Evolutionary conservation across 23 tunicate genomes (phyloP).

Genomic region (Corella eumyota): DNA sequence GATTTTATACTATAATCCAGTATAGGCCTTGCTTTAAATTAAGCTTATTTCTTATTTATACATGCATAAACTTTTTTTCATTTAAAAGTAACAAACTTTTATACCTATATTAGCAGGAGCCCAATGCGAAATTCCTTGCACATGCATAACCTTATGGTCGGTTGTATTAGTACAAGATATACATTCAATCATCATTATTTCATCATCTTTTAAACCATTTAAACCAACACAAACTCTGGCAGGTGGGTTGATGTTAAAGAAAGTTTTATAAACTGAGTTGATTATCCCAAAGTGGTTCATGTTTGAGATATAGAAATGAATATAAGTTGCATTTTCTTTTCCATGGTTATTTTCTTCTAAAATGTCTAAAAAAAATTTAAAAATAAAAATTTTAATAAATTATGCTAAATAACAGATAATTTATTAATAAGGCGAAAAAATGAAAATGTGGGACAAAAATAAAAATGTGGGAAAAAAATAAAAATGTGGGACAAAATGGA

Average conservation of each 20-base stretch:
- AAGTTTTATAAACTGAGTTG: constrained; percentile 45
- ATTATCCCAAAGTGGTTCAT: constrained; percentile 46
- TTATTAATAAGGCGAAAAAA: too few species aligned
- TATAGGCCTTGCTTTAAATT: too few species aligned
- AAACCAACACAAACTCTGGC: constrained; percentile 61
- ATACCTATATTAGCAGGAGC: constrained; percentile 89
- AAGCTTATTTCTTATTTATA: too few species aligned
- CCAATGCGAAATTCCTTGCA: constrained; percentile 86
- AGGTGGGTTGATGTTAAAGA: constrained; percentile 56
- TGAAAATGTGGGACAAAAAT: too few species aligned
- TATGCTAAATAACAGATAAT: neutral
- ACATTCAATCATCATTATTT: constrained; percentile 39
- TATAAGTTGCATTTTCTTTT: constrained; percentile 11
- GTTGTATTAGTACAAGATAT: constrained; percentile 9
- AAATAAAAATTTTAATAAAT: neutral
- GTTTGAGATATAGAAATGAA: constrained; percentile 40
- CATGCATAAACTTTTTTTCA: too few species aligned
- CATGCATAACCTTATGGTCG: constrained; percentile 57
- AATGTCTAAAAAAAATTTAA: constrained; percentile 9
- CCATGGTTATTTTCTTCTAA: constrained; percentile 14
- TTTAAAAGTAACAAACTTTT: neutral
- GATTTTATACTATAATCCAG: too few species aligned
- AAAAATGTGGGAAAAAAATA: too few species aligned
- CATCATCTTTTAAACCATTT: neutral
- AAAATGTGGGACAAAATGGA: too few species aligned